Percentiles rank a stretch among this genome's conserved stretches.
phyloP scores from a whole-genome alignment of 2,797 vertebrate genomes.

The Pseudochirops corinnae region DNA sequence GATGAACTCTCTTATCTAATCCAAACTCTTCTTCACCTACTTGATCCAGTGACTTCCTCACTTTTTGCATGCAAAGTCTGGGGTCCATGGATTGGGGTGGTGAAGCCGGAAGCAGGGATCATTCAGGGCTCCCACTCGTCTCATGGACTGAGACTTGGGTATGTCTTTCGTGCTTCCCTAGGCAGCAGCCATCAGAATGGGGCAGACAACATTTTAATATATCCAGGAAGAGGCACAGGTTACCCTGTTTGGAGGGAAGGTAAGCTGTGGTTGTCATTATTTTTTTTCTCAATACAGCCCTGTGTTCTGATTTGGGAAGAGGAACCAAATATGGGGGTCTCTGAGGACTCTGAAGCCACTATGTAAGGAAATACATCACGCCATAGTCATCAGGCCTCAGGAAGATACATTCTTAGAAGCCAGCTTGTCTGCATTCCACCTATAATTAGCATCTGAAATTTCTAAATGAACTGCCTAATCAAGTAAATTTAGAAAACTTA shows the following conservation, averaged over 20 bases:
- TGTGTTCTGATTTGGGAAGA: background rate
- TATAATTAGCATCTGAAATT: constrained; percentile 66
- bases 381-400: constrained; percentile 49
- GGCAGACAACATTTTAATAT: background rate
- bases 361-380: background rate
- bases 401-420: constrained; percentile 20
- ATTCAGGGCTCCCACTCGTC: background rate
- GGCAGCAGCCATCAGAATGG: background rate
- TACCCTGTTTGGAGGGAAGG: background rate
- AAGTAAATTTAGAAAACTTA: constrained; percentile 67
- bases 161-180: background rate
- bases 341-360: background rate
- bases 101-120: background rate
- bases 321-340: background rate
- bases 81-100: background rate
- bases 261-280: background rate
- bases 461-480: constrained; percentile 74
- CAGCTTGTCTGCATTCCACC: constrained; percentile 53
- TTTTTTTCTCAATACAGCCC: background rate
- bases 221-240: background rate
- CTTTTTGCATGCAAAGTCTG: background rate
- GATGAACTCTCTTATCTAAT: background rate
- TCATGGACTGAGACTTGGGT: background rate
- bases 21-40: background rate
- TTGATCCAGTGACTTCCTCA: background rate